Percentiles rank a stretch among this genome's conserved stretches.
These are phyloP conservation scores for Limnephilus rhombicus DNA, from an alignment of 2,888 invertebrate genomes.

Conservation along the genomic window DNA sequence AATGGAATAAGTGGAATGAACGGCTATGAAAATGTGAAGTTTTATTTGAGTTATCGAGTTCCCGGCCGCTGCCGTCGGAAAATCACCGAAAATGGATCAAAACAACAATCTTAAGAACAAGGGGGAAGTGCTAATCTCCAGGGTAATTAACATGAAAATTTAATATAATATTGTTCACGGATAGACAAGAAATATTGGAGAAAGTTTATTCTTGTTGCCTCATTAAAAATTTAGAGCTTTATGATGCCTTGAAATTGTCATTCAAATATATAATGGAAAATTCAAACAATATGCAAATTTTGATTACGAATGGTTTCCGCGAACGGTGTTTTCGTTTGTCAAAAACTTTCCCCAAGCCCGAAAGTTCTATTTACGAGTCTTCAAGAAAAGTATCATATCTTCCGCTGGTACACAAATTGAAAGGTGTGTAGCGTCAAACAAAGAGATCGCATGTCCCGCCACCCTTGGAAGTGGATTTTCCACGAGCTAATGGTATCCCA, in stretches of 20 bases:
- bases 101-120: not conserved
- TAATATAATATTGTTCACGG: not conserved
- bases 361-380: not conserved
- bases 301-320: not conserved
- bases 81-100: not conserved
- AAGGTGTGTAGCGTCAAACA: conserved; percentile 4
- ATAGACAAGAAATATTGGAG: not conserved
- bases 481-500: conserved; percentile 33
- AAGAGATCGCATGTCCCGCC: conserved; percentile 32
- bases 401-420: not conserved
- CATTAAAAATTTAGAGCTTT: not conserved
- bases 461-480: conserved; percentile 12
- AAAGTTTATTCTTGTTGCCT: not conserved
- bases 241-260: not conserved
- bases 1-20: not conserved
- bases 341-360: not conserved
- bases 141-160: not conserved
- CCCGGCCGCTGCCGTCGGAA: not conserved
- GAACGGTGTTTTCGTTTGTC: not conserved
- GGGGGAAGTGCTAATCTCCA: not conserved
- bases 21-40: not conserved
- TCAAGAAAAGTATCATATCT: conserved; percentile 27
- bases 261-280: not conserved
- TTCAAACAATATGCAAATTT: not conserved
- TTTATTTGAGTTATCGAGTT: not conserved